A percentile compares a stretch with the other conserved stretches of the same genome.
phyloP scores from a whole-genome alignment of 1,140 invertebrate genomes.

The Ips typographus region DNA sequence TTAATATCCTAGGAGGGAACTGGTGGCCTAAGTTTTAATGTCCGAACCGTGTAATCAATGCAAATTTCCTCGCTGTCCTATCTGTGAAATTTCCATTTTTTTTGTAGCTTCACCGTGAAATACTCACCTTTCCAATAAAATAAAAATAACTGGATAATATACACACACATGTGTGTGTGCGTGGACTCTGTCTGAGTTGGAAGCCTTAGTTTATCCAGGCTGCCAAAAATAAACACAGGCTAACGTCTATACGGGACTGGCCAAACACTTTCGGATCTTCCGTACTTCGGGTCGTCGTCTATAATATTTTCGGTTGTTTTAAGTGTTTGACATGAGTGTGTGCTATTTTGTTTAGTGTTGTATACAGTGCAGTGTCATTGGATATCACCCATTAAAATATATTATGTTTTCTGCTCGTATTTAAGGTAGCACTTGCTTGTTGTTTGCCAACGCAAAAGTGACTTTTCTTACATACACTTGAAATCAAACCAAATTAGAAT shows the following conservation, averaged over 20 bases:
- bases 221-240: slow-evolving; percentile 28
- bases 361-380: background rate
- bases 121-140: slow-evolving; percentile 18
- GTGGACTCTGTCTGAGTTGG: slow-evolving; percentile 17
- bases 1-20: slow-evolving; percentile 24
- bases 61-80: too few species aligned
- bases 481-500: too few species aligned
- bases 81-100: too few species aligned
- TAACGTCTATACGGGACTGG: slow-evolving; percentile 22
- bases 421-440: too few species aligned
- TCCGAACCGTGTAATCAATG: background rate
- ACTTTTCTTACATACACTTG: too few species aligned
- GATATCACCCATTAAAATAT: background rate
- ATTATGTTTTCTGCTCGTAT: too few species aligned
- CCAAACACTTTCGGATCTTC: slow-evolving; percentile 28
- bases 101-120: background rate
- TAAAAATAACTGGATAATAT: slow-evolving; percentile 21
- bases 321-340: background rate
- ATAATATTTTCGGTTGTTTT: too few species aligned
- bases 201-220: slow-evolving; percentile 22
- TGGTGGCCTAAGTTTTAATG: slow-evolving; percentile 16
- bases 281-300: slow-evolving; percentile 21
- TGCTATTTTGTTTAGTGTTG: background rate
- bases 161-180: slow-evolving; percentile 8
- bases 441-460: too few species aligned